phyloP scores from a whole-genome alignment of 2,113 vertebrate genomes.

The Chlamydotis undulata region DNA sequence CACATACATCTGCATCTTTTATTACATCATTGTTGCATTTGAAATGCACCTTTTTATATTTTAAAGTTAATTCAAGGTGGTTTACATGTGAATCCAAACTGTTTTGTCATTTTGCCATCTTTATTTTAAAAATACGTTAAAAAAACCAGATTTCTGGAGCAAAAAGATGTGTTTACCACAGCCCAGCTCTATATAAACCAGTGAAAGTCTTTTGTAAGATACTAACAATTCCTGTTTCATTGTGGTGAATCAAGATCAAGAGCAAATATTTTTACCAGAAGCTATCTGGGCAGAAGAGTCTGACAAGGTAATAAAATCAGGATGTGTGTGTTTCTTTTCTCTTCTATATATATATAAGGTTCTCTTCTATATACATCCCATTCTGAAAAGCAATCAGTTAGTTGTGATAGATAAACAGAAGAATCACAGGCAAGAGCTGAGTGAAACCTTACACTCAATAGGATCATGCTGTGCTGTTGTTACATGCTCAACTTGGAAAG shows the following conservation, averaged over 20 bases:
- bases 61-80: not conserved
- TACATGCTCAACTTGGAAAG: not conserved
- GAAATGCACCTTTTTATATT: not conserved
- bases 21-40: not conserved
- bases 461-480: not conserved
- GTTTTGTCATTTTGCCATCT: not conserved
- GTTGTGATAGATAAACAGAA: not conserved
- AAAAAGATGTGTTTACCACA: not conserved
- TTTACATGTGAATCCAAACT: not conserved
- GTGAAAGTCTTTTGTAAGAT: not conserved
- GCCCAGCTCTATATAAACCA: not conserved
- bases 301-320: not conserved
- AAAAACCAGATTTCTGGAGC: not conserved
- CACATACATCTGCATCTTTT: not conserved
- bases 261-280: not conserved
- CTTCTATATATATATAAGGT: not conserved
- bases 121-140: not conserved
- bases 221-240: not conserved
- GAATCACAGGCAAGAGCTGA: not conserved
- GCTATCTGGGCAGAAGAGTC: not conserved
- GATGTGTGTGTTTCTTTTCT: not conserved
- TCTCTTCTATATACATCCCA: not conserved
- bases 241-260: not conserved
- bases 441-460: not conserved
- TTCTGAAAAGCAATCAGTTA: constrained; percentile 1